Evolutionary conservation across 2,888 invertebrate genomes (phyloP).

Genomic region (Drosophila fulvimacula): DNA sequence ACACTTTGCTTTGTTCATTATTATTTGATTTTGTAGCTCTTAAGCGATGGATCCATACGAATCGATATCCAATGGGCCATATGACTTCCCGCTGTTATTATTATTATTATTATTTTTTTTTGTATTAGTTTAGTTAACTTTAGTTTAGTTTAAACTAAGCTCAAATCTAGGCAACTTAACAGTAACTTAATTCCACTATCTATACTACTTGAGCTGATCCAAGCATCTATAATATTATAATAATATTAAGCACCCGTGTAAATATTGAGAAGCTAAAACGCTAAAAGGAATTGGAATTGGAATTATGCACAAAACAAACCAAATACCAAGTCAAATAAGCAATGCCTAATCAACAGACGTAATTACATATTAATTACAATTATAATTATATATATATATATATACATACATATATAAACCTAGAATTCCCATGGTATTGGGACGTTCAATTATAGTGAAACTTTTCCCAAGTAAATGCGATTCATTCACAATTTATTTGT

Average conservation of each 20-base stretch:
- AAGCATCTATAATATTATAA: not conserved
- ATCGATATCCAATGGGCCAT: not conserved
- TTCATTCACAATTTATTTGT: constrained; percentile 36
- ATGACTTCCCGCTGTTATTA: too few species aligned
- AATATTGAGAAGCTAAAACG: not conserved
- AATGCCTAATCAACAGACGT: not conserved
- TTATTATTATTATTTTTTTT: not conserved
- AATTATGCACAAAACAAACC: not conserved
- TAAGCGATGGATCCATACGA: not conserved
- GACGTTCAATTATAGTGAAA: not conserved
- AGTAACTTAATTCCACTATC: not conserved
- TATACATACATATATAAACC: too few species aligned
- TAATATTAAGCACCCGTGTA: not conserved
- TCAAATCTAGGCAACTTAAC: not conserved
- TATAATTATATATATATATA: too few species aligned
- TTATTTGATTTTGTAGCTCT: not conserved
- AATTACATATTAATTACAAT: too few species aligned
- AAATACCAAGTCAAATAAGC: not conserved
- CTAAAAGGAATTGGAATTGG: not conserved
- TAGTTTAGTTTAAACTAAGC: not conserved
- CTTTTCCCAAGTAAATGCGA: constrained; percentile 27
- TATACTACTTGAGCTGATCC: not conserved
- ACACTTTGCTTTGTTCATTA: not conserved
- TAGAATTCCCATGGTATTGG: too few species aligned
- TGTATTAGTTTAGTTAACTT: not conserved